Evolutionary conservation across 2,797 vertebrate species (phyloP).

Genomic region (Pipistrellus kuhlii): DNA sequence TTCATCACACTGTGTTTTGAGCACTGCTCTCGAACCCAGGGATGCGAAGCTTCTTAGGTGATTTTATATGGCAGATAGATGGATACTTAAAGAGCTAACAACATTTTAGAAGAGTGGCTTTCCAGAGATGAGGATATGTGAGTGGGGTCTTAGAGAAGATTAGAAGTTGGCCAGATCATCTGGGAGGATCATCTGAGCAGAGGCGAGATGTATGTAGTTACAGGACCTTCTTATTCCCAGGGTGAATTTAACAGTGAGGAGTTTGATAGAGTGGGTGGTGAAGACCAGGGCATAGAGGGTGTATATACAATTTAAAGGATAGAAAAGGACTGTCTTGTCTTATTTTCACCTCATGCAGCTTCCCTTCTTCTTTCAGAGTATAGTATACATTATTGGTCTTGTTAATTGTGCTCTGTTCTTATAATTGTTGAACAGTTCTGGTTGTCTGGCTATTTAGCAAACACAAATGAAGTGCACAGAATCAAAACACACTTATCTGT

Average conservation of each 20-base stretch:
- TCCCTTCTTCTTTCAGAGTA: background rate
- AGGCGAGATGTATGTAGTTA: background rate
- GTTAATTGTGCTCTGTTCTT: background rate
- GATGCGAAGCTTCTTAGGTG: background rate
- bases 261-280: rapidly evolving
- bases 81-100: background rate
- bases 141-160: background rate
- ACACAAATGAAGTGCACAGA: background rate
- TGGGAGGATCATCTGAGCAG: background rate
- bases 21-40: background rate
- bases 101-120: background rate
- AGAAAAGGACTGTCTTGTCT: background rate
- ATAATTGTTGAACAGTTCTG: background rate
- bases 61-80: rapidly evolving
- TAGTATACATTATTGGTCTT: background rate
- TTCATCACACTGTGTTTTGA: background rate
- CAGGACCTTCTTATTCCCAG: background rate
- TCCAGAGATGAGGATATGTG: background rate
- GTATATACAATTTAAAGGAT: rapidly evolving
- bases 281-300: background rate
- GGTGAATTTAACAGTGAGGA: background rate
- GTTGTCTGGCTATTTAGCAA: background rate
- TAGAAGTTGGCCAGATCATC: background rate
- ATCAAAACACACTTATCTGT: background rate
- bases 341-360: background rate